Evolutionary conservation across 2,888 invertebrate species (phyloP).

Genomic region (Pseudeuparius sepicola): DNA sequence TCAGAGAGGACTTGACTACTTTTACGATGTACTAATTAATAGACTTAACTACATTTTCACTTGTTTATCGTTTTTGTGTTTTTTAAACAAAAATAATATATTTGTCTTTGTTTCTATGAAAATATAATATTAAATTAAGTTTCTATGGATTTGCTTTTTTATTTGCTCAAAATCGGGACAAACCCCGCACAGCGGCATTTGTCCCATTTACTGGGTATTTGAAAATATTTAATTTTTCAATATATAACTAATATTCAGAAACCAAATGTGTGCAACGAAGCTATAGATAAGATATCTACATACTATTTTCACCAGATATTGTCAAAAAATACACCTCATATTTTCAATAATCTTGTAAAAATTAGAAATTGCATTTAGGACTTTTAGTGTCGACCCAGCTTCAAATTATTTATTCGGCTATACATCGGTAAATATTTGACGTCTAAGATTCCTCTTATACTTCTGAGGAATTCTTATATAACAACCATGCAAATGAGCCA

Average conservation of each 20-base stretch:
- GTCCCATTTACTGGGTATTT: slow-evolving; percentile 4
- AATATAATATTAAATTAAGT: too few relatives aligned
- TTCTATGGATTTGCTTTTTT: too few relatives aligned
- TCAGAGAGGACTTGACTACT: slow-evolving; percentile 6
- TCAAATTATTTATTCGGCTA: too few relatives aligned
- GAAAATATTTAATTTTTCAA: slow-evolving; percentile 4
- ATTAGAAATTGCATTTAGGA: slow-evolving; percentile 8
- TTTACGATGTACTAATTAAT: slow-evolving; percentile 8
- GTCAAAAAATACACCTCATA: slow-evolving; percentile 2
- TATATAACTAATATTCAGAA: slow-evolving; percentile 5
- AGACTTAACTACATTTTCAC: slow-evolving; percentile 3
- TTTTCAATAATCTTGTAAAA: slow-evolving; percentile 1
- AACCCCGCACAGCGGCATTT: slow-evolving; percentile 4
- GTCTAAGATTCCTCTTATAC: too few relatives aligned
- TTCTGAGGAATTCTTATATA: too few relatives aligned
- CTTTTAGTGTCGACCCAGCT: too few relatives aligned
- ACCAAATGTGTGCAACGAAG: slow-evolving; percentile 3
- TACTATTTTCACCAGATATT: slow-evolving; percentile 3
- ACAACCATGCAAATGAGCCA: too few relatives aligned
- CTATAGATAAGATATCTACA: slow-evolving; percentile 7
- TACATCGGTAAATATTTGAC: too few relatives aligned
- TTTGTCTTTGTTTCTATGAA: slow-evolving; percentile 7
- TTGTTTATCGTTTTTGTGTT: slow-evolving; percentile 5
- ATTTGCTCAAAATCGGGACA: slow-evolving; percentile 3
- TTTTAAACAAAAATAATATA: slow-evolving; percentile 3